Evolutionary conservation across 2,797 vertebrate genomes (phyloP).

Genomic region (Centroberyx gerrardi): DNA sequence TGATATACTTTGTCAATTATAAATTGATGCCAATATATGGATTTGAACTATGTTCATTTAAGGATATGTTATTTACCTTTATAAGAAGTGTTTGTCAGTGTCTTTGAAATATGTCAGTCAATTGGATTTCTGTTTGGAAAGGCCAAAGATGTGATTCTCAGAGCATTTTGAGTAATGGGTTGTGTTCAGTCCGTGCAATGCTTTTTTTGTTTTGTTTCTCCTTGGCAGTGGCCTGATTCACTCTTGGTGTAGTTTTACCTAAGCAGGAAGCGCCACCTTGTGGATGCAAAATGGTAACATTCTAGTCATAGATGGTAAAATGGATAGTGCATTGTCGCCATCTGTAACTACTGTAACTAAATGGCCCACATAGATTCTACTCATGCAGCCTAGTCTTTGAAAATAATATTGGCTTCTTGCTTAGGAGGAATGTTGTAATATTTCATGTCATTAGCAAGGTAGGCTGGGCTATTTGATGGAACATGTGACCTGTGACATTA

Average conservation of each 20-base stretch:
- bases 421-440: too few species aligned
- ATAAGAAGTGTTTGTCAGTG: neutral
- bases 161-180: neutral
- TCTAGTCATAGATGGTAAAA: neutral
- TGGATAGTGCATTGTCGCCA: too few species aligned
- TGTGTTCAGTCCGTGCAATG: neutral
- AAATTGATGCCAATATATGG: neutral
- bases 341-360: too few species aligned
- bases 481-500: too few species aligned
- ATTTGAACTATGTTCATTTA: neutral
- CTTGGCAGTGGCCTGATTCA: too few species aligned
- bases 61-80: too few species aligned
- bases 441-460: too few species aligned
- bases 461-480: too few species aligned
- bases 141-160: neutral
- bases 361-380: too few species aligned
- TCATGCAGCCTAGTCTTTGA: too few species aligned
- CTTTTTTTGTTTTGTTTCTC: neutral
- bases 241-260: neutral
- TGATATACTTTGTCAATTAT: neutral
- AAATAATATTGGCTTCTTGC: too few species aligned
- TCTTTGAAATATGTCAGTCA: neutral
- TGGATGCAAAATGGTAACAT: conserved; percentile 3
- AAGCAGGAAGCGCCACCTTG: conserved; percentile 13
- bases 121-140: neutral